Percentiles rank a stretch among this genome's conserved stretches.
Evolutionary conservation across 2,113 vertebrate species (phyloP).

Genomic region (Podarcis cretensis): DNA sequence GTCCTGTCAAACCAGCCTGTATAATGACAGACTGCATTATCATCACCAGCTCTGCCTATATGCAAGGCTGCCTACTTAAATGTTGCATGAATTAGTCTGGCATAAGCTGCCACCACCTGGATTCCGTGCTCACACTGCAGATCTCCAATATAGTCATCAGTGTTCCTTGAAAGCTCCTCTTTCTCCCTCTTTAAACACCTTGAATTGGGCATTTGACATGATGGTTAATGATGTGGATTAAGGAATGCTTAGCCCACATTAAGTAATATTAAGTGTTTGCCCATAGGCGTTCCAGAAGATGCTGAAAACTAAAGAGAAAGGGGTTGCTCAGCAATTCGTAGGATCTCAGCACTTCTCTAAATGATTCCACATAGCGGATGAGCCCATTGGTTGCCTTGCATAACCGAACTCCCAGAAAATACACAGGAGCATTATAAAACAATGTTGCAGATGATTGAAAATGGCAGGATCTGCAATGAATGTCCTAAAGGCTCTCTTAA

Average conservation of each 20-base stretch:
- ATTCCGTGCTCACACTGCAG: not conserved
- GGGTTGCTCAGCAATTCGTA: not conserved
- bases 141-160: not conserved
- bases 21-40: not conserved
- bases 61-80: not conserved
- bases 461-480: not conserved
- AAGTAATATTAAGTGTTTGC: not conserved
- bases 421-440: slow-evolving; percentile 6
- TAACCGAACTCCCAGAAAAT: slow-evolving; percentile 5
- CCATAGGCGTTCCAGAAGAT: not conserved
- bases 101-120: not conserved
- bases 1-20: not conserved
- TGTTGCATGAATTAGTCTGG: not conserved
- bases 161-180: not conserved
- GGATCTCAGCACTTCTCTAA: not conserved
- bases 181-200: not conserved
- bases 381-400: not conserved
- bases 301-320: not conserved
- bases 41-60: not conserved
- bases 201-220: not conserved
- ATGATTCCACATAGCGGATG: not conserved
- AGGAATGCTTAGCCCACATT: not conserved
- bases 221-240: no score
- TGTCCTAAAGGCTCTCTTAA: slow-evolving; percentile 6
- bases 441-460: not conserved